These are phyloP conservation scores for Synergus laeviventris DNA, from an alignment of 2,888 invertebrate genomes.

Conservation along the genomic window DNA sequence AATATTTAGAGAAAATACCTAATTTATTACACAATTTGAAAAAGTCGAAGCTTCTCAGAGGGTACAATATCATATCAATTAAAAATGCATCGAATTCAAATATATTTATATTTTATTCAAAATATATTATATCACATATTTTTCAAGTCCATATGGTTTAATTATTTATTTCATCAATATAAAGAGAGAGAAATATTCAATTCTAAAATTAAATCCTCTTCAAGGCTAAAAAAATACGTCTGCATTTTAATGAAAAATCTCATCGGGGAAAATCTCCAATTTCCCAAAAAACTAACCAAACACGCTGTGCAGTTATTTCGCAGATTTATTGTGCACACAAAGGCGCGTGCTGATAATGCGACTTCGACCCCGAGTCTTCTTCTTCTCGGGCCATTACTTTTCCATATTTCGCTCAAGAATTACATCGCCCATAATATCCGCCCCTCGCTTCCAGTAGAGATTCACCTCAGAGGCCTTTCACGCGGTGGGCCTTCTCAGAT, in stretches of 20 bases:
- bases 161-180: too few species aligned
- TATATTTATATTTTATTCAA: too few species aligned
- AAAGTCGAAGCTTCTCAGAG: too few species aligned
- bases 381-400: conserved; percentile 43
- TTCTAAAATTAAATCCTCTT: not conserved
- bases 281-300: conserved; percentile 19
- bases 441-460: conserved; percentile 5
- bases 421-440: conserved; percentile 35
- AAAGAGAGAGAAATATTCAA: too few species aligned
- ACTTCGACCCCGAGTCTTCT: conserved; percentile 56
- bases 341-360: conserved; percentile 74
- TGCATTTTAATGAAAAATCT: not conserved
- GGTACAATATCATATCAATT: too few species aligned
- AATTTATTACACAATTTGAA: too few species aligned
- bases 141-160: too few species aligned
- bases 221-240: not conserved
- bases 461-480: conserved; percentile 13
- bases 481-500: conserved; percentile 14
- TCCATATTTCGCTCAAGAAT: conserved; percentile 37
- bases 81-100: too few species aligned
- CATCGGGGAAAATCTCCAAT: not conserved
- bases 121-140: too few species aligned
- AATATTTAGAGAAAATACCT: too few species aligned
- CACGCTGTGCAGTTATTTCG: conserved; percentile 64
- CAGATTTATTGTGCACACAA: conserved; percentile 74